phyloP scores from a whole-genome alignment of 2,888 invertebrate species.

The Hypsopygia costalis region DNA sequence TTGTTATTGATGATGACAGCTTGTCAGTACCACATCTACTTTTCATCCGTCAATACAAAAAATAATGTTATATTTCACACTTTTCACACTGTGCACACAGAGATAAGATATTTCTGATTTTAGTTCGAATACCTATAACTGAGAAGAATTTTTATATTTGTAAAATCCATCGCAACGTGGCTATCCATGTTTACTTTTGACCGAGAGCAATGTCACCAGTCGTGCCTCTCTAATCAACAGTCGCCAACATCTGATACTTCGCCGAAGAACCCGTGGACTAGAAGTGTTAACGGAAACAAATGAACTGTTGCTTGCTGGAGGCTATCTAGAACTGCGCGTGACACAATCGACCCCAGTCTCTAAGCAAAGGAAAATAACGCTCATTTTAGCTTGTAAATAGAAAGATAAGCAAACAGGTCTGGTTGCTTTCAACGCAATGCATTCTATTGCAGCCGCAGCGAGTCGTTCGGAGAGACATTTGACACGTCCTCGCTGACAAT shows the following conservation, averaged over 20 bases:
- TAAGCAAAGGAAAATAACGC: conserved; percentile 28
- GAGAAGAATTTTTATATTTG: conserved; percentile 37
- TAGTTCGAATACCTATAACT: conserved; percentile 8
- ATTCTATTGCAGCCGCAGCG: conserved; percentile 69
- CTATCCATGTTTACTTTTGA: conserved; percentile 17
- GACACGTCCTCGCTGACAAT: conserved; percentile 67
- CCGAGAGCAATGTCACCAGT: conserved; percentile 23
- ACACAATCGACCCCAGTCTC: conserved; percentile 25
- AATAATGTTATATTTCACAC: conserved; percentile 36
- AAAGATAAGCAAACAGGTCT: conserved; percentile 61
- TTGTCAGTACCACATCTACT: neutral
- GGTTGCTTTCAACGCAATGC: conserved; percentile 64
- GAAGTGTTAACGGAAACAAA: conserved; percentile 74
- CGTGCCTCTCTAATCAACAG: conserved; percentile 65
- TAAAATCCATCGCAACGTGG: conserved; percentile 29
- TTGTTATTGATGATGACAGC: neutral
- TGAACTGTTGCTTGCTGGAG: conserved; percentile 65
- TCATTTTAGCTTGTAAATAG: conserved; percentile 32
- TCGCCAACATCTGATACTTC: conserved; percentile 61
- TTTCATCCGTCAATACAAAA: conserved; percentile 21
- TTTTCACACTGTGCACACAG: conserved; percentile 27
- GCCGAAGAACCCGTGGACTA: conserved; percentile 54
- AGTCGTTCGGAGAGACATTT: conserved; percentile 67
- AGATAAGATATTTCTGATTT: conserved; percentile 17
- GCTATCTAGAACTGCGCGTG: conserved; percentile 41